Evolutionary conservation across 2,888 invertebrate genomes (phyloP), one percentile per base, ranked within the genome.

Genomic region (Amiota mariae): DNA sequence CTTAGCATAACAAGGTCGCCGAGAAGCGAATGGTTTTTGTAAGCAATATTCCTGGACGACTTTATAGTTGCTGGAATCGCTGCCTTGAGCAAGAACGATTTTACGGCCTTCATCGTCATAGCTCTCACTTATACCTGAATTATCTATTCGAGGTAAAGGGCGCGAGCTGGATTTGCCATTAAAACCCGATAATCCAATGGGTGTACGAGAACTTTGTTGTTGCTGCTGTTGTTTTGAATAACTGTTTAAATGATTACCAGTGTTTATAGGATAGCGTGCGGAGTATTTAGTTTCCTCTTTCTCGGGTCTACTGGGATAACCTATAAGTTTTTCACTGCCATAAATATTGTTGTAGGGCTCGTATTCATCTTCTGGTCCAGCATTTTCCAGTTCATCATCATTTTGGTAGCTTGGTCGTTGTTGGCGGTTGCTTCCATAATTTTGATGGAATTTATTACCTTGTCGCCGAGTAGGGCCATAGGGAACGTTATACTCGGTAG

Each of bases 31-130:
- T 0, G 86, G 86, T 18, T 85, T 87, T 57, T 78, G 73, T 12
- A 76, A 84, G 68, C 86, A 86, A 63, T 85, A 87, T 11, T 85
- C 76, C 64, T 87, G 87, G 1, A 86, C 74, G 2, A 84, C 78
- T 46, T 78, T 76, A 36, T 81, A 85, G n/a, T 79, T 77, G 47
- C 66, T 71, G 2, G 72, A 46, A 51, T 78, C 76, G 2, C 18
- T 20, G n/a, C 74, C 71, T 66, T n/a, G 77, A 67, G 15, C 73
- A 46, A 47, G 70, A 15, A 76, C 54, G 12, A 64, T 64, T 8
- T 57, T 68, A 20, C 66, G 73, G n/a, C 76, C 72, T 0, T 75
- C 59, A 49, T 77, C 73, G 11, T 74, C 70, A 54, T 72, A 73
- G 18, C 70, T 54, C 57, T 74, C 71, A 57, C 63, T 72, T 8